Conservation (phyloP, 2,888 invertebrate species). For the Drosophila pseudotakahashii region DNA sequence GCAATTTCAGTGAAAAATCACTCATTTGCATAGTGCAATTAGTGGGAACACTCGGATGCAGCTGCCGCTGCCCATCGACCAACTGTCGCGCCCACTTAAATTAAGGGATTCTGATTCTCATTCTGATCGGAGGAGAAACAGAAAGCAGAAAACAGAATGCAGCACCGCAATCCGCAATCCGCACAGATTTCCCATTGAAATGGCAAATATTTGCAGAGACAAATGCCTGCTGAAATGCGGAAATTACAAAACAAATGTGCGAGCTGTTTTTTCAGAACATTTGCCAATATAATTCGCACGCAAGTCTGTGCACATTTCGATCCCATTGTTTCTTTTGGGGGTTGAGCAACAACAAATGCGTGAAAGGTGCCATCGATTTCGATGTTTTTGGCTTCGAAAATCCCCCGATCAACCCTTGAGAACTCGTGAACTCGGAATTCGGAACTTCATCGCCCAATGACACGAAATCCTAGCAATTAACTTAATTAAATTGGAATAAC, state of each 20-base stretch:
- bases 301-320: conserved; percentile 81
- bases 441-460: conserved; percentile 57
- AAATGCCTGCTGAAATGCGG: conserved; percentile 57
- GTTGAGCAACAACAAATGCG: conserved; percentile 41
- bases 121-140: conserved; percentile 1
- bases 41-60: conserved; percentile 57
- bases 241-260: conserved; percentile 79
- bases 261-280: conserved; percentile 65
- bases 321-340: conserved; percentile 44
- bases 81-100: conserved; percentile 62
- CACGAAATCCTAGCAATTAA: conserved; percentile 82
- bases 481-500: conserved; percentile 84
- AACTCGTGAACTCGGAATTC: neutral
- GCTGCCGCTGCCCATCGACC: conserved; percentile 62
- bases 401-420: conserved; percentile 47
- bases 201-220: conserved; percentile 75
- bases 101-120: conserved; percentile 7
- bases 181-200: conserved; percentile 78
- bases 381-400: conserved; percentile 20
- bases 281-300: conserved; percentile 80
- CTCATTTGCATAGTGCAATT: conserved; percentile 54
- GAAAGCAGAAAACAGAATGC: neutral
- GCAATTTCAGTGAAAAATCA: conserved; percentile 28
- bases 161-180: conserved; percentile 51
- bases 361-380: conserved; percentile 61